Evolutionary conservation across 2,797 vertebrate species (phyloP), one percentile per base, ranked within the genome.

Genomic region (Tragopan temminckii): DNA sequence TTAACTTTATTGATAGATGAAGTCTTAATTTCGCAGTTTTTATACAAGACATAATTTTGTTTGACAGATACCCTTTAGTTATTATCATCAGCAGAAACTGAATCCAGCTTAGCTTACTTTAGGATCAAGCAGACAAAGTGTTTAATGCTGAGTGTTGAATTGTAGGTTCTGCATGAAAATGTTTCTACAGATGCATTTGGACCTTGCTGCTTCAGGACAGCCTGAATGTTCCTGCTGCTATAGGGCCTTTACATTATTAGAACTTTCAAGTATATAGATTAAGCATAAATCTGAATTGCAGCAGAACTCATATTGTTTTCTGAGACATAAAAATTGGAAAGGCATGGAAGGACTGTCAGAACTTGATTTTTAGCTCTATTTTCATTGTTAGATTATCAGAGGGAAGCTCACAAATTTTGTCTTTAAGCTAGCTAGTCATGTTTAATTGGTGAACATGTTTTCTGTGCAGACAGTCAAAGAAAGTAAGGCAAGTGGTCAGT

Each of bases 291-390:
- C 15, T 52, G 4, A 78, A 38, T 63, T 77, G 14, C 21, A 48
- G 11, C 27, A 66, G 45, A 33, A 18, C 5, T 90, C 0, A 0
- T 62, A 1, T 43, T 0, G 3, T 66, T 35, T 59, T 21, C 23
- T 64, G 16, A 25, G 45, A 17, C 45, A n/a, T 2, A 45, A 23
- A 13, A 74, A 13, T 13, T 77, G 29, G 31, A 50, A 58, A 57
- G 27, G 21, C 24, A 36, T 7, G 66, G 57, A 33, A 80, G 31
- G 45, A 64, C 21, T 62, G 23, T 55, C 45, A 35, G 15, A 33
- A 57, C 20, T 57, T 3, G 61, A n/a, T 62, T 50, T 85, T 80
- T 24, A 69, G 4, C 35, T 78, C 33, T 0, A 2, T 72, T 92
- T 81, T 68, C 0, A 0, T 61, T 86, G 12, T 69, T 80, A 38